Conservation (phyloP, 2,113 vertebrate genomes). For the Excalfactoria chinensis region DNA sequence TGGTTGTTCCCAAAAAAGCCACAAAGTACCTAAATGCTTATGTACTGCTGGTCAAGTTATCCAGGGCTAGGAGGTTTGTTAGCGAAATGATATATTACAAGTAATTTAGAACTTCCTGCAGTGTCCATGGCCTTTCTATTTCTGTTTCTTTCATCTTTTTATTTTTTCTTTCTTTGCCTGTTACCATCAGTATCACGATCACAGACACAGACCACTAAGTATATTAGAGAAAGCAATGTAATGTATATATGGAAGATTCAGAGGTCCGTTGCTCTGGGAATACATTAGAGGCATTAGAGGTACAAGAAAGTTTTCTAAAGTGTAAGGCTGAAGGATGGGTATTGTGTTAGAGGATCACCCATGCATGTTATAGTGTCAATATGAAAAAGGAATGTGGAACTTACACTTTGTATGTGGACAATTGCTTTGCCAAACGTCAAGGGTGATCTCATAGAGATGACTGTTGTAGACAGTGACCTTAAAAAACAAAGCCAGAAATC, state of each 20-base stretch:
- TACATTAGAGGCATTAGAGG: background rate
- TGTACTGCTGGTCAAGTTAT: background rate
- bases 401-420: background rate
- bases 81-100: fast-evolving
- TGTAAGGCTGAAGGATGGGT: background rate
- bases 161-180: background rate
- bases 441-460: background rate
- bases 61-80: background rate
- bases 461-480: background rate
- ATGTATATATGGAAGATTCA: background rate
- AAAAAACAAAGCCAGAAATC: background rate
- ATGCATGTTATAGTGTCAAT: too few relatives aligned
- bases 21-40: background rate
- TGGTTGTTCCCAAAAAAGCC: background rate
- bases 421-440: background rate
- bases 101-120: background rate
- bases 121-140: background rate
- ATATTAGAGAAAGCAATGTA: background rate
- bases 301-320: background rate
- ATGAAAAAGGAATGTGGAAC: background rate
- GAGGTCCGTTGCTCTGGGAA: background rate
- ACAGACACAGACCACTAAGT: background rate
- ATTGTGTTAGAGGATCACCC: background rate
- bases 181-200: background rate
- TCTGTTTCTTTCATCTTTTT: background rate